Evolutionary conservation across 2,888 invertebrate species (phyloP), one percentile per base, ranked within the genome.

Genomic region (Nephrotoma appendiculata): DNA sequence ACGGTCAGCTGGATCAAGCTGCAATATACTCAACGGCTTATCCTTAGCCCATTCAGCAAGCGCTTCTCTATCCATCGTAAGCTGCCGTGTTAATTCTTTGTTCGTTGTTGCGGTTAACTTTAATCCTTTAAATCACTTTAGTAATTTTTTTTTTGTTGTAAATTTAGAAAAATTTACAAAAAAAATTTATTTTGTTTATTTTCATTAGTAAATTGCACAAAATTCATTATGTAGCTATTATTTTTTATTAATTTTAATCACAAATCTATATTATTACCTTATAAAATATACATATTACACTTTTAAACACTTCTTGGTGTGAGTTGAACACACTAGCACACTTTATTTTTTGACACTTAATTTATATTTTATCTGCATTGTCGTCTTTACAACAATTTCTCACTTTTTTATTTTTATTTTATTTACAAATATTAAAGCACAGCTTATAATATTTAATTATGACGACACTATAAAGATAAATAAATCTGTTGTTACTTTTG

Each of bases 31-130:
- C 92, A 98, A 94, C 89, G 98, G 98, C 92, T 98, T 98, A 93
- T 98, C 97, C 94, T 96, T 96, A 90, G 97, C 97, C 98, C 98
- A 98, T 94, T 98, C 98, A 93, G 97, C 97, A 92, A 98, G 94
- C 92, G 96, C 96, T 89, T 92, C 92, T 88, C 92, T 91, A 89
- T 92, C 91, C 91, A 91, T 91, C 90, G 90, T 91, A 45, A 57
- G 52, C 7, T 42, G 83, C 12, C 12, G 15, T 71, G 9, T 71
- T 1, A 31, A 31, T 71, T 12, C 71, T 9, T 71, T 19, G 71
- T 71, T 71, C 31, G 31, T 71, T 71, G 15, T 52, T 15, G n/a
- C 52, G 52, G 15, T 57, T 57, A 57, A 31, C 31, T 31, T 31
- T 3, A 71, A 71, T 71, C 52, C n/a, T 52, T 52, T 71, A 71